These are phyloP conservation scores for Taphrorychus bicolor DNA, from an alignment of 2,888 invertebrate species.

Conservation along the genomic window DNA sequence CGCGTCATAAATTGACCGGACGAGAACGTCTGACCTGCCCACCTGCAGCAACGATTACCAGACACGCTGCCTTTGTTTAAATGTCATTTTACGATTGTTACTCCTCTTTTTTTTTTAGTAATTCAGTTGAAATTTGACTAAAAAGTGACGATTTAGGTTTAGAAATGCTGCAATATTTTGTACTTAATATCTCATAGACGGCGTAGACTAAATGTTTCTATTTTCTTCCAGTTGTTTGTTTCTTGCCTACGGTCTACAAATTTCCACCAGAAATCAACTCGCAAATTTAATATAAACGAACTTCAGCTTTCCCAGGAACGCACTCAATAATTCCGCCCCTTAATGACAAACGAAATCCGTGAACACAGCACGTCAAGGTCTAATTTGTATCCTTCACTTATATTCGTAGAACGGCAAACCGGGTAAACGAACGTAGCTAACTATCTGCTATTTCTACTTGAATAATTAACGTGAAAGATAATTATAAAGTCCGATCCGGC, in stretches of 20 bases:
- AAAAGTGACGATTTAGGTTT: no score
- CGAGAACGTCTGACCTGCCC: slow-evolving; percentile 38
- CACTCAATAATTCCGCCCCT: not conserved
- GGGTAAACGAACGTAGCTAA: slow-evolving; percentile 29
- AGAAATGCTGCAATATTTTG: no score
- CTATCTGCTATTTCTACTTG: slow-evolving; percentile 25
- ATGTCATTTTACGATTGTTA: slow-evolving; percentile 23
- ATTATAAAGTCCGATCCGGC: slow-evolving; percentile 23
- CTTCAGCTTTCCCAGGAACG: not conserved
- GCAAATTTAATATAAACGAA: no score
- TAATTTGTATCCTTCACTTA: slow-evolving; percentile 5
- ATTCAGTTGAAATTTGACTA: no score
- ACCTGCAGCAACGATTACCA: slow-evolving; percentile 32
- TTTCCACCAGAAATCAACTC: no score
- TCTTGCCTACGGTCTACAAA: no score
- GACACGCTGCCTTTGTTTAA: slow-evolving; percentile 17
- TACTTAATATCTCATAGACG: no score
- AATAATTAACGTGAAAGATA: slow-evolving; percentile 24
- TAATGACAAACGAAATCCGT: not conserved
- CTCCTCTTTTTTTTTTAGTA: not conserved
- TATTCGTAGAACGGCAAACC: slow-evolving; percentile 13
- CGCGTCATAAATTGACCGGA: slow-evolving; percentile 38
- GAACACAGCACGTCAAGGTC: slow-evolving; percentile 9
- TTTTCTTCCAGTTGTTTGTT: no score
- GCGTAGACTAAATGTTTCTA: no score